These are phyloP conservation scores for Cynaeus angustus DNA, from an alignment of 2,888 invertebrate genomes.

Conservation along the genomic window DNA sequence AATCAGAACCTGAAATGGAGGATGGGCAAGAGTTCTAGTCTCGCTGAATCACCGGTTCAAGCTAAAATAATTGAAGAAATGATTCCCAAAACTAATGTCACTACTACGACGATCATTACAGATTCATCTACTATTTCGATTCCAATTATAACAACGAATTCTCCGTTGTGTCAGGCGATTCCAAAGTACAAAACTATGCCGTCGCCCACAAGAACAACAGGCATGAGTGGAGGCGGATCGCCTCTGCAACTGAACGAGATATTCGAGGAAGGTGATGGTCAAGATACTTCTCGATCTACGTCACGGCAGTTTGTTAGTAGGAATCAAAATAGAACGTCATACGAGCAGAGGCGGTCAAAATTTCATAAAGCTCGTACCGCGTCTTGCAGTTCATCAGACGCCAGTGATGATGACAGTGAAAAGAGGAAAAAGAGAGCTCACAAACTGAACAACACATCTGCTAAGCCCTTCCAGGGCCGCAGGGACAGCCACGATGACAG, in stretches of 20 bases:
- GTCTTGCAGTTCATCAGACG: constrained; percentile 95
- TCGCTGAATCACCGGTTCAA: constrained; percentile 59
- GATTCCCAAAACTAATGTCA: constrained; percentile 53
- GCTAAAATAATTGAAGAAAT: constrained; percentile 58
- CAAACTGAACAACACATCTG: constrained; percentile 74
- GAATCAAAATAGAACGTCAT: constrained; percentile 66
- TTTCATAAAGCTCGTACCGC: constrained; percentile 85
- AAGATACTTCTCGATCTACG: constrained; percentile 51
- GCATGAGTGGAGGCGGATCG: constrained; percentile 66
- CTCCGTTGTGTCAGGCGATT: constrained; percentile 62
- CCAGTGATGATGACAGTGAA: constrained; percentile 91
- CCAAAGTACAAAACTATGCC: constrained; percentile 77
- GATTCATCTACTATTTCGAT: constrained; percentile 75
- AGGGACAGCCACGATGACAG: constrained; percentile 90
- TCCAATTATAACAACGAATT: constrained; percentile 71
- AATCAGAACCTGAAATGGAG: constrained; percentile 66
- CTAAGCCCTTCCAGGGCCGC: constrained; percentile 70
- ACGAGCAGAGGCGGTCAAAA: constrained; percentile 79
- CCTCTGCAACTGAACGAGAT: constrained; percentile 78
- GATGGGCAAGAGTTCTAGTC: constrained; percentile 64
- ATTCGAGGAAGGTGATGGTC: constrained; percentile 75
- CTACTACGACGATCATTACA: constrained; percentile 72
- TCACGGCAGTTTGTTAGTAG: constrained; percentile 65
- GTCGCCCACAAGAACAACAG: constrained; percentile 71
- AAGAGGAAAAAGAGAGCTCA: constrained; percentile 87